Conservation (phyloP, 2,113 vertebrate genomes). For the Choloepus hoffmanni region DNA sequence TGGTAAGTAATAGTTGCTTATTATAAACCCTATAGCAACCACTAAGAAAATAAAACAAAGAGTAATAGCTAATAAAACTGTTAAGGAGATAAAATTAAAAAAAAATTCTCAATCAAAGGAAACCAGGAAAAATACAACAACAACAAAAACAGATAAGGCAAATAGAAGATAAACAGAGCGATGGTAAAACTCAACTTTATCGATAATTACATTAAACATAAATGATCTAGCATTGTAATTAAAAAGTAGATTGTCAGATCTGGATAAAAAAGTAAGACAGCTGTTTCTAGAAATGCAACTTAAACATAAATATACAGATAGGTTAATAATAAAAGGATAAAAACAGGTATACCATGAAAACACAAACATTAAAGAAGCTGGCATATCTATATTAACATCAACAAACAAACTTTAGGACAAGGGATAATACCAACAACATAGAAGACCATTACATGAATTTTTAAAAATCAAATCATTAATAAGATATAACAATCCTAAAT, state of each 20-base stretch:
- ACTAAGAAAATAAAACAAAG: not conserved
- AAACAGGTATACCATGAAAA: not conserved
- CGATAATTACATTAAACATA: not conserved
- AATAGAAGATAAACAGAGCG: not conserved
- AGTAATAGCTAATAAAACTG: not conserved
- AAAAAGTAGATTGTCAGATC: not conserved
- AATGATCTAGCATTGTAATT: slow-evolving; percentile 23
- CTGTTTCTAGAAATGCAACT: not conserved
- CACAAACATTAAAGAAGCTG: not conserved
- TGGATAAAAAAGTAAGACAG: not conserved
- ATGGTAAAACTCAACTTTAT: not conserved
- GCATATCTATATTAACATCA: not conserved
- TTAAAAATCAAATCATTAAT: not conserved
- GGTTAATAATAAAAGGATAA: not conserved
- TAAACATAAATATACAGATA: not conserved
- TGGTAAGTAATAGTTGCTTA: not conserved
- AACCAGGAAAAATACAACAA: not conserved
- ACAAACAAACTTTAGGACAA: not conserved
- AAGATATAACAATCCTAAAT: not conserved
- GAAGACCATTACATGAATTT: not conserved
- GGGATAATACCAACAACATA: not conserved
- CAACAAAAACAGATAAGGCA: not conserved
- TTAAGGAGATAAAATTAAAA: not conserved
- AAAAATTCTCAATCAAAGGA: not conserved
- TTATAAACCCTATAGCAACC: not conserved